These are phyloP conservation scores for Semicossyphus pulcher DNA, from an alignment of 2,113 vertebrate species.

Conservation along the genomic window DNA sequence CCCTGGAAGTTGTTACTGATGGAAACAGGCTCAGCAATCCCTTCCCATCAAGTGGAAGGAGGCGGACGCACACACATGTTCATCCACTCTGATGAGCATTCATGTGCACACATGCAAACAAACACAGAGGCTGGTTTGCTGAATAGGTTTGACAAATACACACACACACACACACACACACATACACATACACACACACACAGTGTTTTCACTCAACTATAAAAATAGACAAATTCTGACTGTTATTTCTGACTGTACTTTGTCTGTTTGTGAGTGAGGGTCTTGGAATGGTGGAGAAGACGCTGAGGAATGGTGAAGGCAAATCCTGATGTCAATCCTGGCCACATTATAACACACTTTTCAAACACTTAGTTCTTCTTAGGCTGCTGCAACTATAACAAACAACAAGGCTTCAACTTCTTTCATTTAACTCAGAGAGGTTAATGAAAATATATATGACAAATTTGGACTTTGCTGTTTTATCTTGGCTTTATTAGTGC, in stretches of 20 bases:
- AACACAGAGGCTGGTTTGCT: conserved; percentile 26
- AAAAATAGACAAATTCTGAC: conserved; percentile 6
- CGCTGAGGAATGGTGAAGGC: neutral
- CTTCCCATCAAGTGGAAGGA: conserved; percentile 19
- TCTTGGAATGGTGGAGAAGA: neutral
- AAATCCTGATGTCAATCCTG: neutral
- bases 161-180: neutral
- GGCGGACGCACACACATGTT: conserved; percentile 39
- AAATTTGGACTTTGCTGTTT: neutral
- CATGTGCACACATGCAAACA: conserved; percentile 48
- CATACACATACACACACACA: neutral
- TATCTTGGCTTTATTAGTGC: neutral
- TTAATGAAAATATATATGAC: neutral
- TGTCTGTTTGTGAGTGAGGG: conserved; percentile 1
- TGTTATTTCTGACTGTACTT: neutral
- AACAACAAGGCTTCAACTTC: neutral
- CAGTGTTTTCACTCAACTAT: neutral
- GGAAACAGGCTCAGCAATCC: conserved; percentile 47
- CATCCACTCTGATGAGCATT: conserved; percentile 37
- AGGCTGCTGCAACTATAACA: neutral
- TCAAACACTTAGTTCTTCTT: neutral
- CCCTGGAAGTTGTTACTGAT: conserved; percentile 67
- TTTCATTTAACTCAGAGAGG: conserved; percentile 4
- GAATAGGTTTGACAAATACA: neutral
- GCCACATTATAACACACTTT: neutral